These are phyloP conservation scores for Ctenomys sociabilis DNA, from an alignment of 2,113 vertebrate species.

Conservation along the genomic window DNA sequence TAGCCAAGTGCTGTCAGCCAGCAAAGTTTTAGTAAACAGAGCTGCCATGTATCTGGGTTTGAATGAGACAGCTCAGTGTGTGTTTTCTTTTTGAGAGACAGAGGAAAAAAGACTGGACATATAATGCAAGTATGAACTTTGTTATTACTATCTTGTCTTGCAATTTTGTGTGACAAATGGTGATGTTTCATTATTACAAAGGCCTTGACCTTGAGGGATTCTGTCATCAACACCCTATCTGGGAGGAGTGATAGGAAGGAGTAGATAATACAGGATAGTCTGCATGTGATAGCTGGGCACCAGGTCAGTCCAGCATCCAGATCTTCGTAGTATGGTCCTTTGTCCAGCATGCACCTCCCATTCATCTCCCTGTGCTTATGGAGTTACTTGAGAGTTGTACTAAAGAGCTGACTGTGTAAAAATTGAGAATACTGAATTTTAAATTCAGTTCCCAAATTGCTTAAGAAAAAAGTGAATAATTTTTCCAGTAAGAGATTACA, in stretches of 20 bases:
- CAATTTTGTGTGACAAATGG: neutral
- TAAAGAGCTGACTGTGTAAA: neutral
- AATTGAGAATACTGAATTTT: constrained; percentile 48
- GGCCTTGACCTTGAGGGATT: neutral
- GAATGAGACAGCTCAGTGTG: constrained; percentile 46
- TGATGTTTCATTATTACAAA: neutral
- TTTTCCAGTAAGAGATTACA: constrained; percentile 2
- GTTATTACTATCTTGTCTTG: neutral
- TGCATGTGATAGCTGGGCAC: neutral
- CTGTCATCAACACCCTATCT: neutral
- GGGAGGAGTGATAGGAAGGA: neutral
- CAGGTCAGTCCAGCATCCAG: neutral
- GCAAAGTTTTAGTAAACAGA: constrained; percentile 31
- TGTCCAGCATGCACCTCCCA: neutral
- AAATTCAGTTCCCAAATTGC: constrained; percentile 10
- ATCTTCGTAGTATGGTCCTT: neutral
- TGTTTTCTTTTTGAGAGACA: constrained; percentile 61
- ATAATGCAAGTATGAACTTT: constrained; percentile 48
- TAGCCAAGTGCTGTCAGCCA: neutral
- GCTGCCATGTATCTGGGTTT: constrained; percentile 39
- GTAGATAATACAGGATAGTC: neutral
- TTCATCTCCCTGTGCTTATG: neutral
- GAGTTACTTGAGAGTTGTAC: neutral
- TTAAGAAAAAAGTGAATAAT: constrained; percentile 14
- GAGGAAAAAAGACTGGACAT: constrained; percentile 44